Percentiles rank a stretch among this genome's conserved stretches.
Evolutionary conservation across 2,888 invertebrate genomes (phyloP).

Genomic region (Ceramica pisi): DNA sequence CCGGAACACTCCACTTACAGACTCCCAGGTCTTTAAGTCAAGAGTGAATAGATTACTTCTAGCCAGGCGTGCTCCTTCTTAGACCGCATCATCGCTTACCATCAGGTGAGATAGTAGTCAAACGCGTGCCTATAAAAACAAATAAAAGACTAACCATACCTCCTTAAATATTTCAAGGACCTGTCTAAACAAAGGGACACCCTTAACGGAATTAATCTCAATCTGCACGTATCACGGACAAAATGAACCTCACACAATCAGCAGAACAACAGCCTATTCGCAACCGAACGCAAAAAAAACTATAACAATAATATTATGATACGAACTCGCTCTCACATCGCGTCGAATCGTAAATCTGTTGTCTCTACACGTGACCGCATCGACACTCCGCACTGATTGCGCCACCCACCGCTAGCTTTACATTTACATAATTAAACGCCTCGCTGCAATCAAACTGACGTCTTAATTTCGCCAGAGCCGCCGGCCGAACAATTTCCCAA

Average conservation of each 20-base stretch:
- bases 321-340: conserved; percentile 58
- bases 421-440: conserved; percentile 91
- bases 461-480: conserved; percentile 90
- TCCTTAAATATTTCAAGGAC: conserved; percentile 1
- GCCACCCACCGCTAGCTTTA: conserved; percentile 89
- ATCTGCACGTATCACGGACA: conserved; percentile 44
- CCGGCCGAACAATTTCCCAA: conserved; percentile 90
- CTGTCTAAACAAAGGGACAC: background rate
- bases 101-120: too few species aligned
- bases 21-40: too few species aligned
- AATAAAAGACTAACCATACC: background rate
- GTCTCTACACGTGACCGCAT: conserved; percentile 86
- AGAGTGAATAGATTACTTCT: too few species aligned
- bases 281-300: conserved; percentile 62
- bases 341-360: conserved; percentile 81
- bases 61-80: too few species aligned
- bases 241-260: conserved; percentile 40
- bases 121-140: too few species aligned
- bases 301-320: conserved; percentile 61
- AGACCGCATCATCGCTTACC: too few species aligned
- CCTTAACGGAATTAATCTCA: conserved; percentile 19
- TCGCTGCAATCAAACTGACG: conserved; percentile 89
- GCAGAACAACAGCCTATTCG: conserved; percentile 48
- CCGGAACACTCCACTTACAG: too few species aligned
- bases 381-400: conserved; percentile 80